These are phyloP conservation scores for Caenorhabditis zanzibari DNA, from an alignment of 2,888 invertebrate species.

Conservation along the genomic window DNA sequence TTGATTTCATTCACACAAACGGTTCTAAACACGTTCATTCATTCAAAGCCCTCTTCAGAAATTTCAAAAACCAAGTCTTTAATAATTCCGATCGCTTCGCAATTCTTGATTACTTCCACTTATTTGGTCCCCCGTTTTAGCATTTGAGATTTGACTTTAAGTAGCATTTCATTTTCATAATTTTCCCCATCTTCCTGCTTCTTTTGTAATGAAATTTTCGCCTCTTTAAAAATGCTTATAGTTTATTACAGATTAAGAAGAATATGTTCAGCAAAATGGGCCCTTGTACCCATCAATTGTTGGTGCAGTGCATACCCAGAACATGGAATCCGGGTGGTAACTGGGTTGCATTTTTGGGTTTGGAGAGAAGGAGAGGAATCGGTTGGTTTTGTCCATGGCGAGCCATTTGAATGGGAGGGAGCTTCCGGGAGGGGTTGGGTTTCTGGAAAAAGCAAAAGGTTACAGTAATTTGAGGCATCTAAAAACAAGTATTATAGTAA, in stretches of 20 bases:
- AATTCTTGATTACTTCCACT: slow-evolving; percentile 13
- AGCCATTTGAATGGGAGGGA: slow-evolving; percentile 63
- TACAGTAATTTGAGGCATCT: too few species aligned
- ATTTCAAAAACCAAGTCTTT: slow-evolving; percentile 37
- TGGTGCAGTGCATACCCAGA: slow-evolving; percentile 70
- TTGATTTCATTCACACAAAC: slow-evolving; percentile 48
- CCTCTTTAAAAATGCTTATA: neutral
- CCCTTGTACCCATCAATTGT: slow-evolving; percentile 68
- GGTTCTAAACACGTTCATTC: slow-evolving; percentile 33
- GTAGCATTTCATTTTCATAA: slow-evolving; percentile 41
- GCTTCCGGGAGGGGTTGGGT: slow-evolving; percentile 65
- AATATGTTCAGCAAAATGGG: slow-evolving; percentile 59
- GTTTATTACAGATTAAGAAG: neutral
- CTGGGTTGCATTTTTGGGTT: slow-evolving; percentile 48
- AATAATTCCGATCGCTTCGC: slow-evolving; percentile 18
- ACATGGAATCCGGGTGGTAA: slow-evolving; percentile 67
- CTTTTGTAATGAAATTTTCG: slow-evolving; percentile 13
- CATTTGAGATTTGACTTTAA: slow-evolving; percentile 4
- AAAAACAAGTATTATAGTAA: neutral
- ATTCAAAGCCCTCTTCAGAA: slow-evolving; percentile 8
- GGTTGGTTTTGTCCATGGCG: slow-evolving; percentile 52
- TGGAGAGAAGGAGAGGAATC: slow-evolving; percentile 64
- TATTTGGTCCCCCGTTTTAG: slow-evolving; percentile 2
- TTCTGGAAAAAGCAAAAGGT: slow-evolving; percentile 32
- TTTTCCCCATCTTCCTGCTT: neutral